Percentiles rank a stretch among this genome's conserved stretches.
Evolutionary conservation across 1,140 invertebrate species (phyloP).

Genomic region (Calliopsis andreniformis): DNA sequence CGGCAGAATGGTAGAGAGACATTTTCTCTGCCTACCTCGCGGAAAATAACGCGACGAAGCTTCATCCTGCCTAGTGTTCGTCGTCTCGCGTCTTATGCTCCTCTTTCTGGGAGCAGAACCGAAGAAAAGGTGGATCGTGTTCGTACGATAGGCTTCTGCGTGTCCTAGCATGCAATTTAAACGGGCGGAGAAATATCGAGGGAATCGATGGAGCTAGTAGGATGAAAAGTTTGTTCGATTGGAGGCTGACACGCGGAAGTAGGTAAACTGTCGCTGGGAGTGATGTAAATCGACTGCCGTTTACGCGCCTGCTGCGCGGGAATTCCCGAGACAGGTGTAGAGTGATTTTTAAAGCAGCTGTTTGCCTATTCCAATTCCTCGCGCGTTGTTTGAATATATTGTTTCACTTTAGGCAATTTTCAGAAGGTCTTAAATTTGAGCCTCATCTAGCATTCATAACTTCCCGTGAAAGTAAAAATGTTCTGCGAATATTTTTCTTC

Average conservation of each 20-base stretch:
- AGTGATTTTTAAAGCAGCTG: slow-evolving; percentile 13
- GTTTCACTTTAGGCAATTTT: background rate
- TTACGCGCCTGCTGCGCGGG: slow-evolving; percentile 2
- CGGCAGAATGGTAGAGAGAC: slow-evolving; percentile 53
- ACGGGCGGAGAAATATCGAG: background rate
- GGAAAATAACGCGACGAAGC: slow-evolving; percentile 53
- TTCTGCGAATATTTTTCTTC: too few species aligned
- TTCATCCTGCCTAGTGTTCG: slow-evolving; percentile 37
- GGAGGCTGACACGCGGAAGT: slow-evolving; percentile 23
- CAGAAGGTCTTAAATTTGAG: too few species aligned
- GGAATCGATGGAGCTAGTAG: slow-evolving; percentile 11
- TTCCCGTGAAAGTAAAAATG: too few species aligned
- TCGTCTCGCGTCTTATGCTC: background rate
- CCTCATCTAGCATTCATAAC: too few species aligned
- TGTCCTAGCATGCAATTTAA: slow-evolving; percentile 30
- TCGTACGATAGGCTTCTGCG: background rate
- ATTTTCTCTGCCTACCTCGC: slow-evolving; percentile 58
- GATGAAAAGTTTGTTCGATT: slow-evolving; percentile 29
- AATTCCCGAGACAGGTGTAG: slow-evolving; percentile 11
- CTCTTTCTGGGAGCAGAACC: slow-evolving; percentile 29
- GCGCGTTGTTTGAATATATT: background rate
- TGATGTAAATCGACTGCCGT: slow-evolving; percentile 19
- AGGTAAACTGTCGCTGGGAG: slow-evolving; percentile 14
- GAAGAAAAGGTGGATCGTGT: slow-evolving; percentile 17
- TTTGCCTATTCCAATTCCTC: background rate